Evolutionary conservation across 2,797 vertebrate genomes (phyloP).

Genomic region (Otus scops): DNA sequence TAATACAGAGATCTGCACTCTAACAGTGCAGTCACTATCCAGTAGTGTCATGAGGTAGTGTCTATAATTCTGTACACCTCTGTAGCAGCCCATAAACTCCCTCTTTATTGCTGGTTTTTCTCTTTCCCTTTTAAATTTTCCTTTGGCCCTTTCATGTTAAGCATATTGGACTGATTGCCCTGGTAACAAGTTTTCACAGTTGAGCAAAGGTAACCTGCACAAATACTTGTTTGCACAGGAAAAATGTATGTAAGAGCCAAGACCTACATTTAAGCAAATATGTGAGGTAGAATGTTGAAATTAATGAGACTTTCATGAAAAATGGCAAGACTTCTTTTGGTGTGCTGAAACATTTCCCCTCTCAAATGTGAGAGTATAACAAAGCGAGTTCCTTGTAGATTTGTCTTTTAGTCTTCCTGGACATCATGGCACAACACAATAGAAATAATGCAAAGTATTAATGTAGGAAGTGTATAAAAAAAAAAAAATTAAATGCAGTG

Average conservation of each 20-base stretch:
- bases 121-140: conserved; percentile 19
- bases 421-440: neutral
- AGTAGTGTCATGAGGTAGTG: neutral
- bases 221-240: conserved; percentile 52
- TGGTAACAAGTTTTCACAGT: conserved; percentile 47
- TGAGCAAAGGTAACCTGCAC: conserved; percentile 12
- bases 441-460: neutral
- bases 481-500: neutral
- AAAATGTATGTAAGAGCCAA: conserved; percentile 23
- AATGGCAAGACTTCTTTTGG: neutral
- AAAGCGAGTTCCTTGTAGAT: neutral
- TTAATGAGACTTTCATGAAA: conserved; percentile 31
- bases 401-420: neutral
- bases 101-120: neutral
- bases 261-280: conserved; percentile 44
- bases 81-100: neutral
- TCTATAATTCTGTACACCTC: neutral
- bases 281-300: conserved; percentile 43
- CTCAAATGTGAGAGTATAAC: neutral
- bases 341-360: neutral
- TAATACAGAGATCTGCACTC: neutral
- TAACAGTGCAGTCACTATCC: neutral
- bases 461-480: neutral
- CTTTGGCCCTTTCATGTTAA: conserved; percentile 21
- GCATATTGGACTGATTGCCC: neutral